Evolutionary conservation across 92 coral and sea anemone species (phyloP).

Genomic region (Metridium senile): DNA sequence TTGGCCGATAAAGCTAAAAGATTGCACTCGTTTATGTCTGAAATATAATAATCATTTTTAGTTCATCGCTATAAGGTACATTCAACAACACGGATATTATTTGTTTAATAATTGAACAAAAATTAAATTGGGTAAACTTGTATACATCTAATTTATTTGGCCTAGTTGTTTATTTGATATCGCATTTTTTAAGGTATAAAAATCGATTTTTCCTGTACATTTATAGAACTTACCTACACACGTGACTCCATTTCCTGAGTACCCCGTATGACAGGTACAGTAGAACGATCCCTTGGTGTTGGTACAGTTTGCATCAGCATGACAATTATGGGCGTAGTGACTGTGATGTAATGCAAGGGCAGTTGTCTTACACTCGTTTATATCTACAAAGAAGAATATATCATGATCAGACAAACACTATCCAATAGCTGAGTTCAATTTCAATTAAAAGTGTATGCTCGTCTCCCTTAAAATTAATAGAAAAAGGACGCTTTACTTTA

Average conservation of each 20-base stretch:
- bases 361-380: conserved; percentile 14
- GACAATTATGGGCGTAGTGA: conserved; percentile 56
- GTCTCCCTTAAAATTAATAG: too few relatives aligned
- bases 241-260: conserved; percentile 42
- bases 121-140: too few relatives aligned
- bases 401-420: too few relatives aligned
- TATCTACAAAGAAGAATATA: too few relatives aligned
- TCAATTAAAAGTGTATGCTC: too few relatives aligned
- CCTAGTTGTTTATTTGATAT: too few relatives aligned
- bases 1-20: conserved; percentile 20
- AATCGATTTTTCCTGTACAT: too few relatives aligned
- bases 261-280: conserved; percentile 54
- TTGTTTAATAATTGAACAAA: too few relatives aligned
- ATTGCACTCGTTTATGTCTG: conserved; percentile 57
- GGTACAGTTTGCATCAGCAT: conserved; percentile 64
- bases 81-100: too few relatives aligned
- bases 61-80: neutral
- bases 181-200: too few relatives aligned
- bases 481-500: neutral
- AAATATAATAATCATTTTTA: neutral
- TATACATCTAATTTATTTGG: too few relatives aligned
- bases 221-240: conserved; percentile 47
- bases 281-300: conserved; percentile 70
- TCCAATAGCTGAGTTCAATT: too few relatives aligned
- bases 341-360: conserved; percentile 7